phyloP scores from a whole-genome alignment of 2,113 vertebrate species.

The Panthera uncia region DNA sequence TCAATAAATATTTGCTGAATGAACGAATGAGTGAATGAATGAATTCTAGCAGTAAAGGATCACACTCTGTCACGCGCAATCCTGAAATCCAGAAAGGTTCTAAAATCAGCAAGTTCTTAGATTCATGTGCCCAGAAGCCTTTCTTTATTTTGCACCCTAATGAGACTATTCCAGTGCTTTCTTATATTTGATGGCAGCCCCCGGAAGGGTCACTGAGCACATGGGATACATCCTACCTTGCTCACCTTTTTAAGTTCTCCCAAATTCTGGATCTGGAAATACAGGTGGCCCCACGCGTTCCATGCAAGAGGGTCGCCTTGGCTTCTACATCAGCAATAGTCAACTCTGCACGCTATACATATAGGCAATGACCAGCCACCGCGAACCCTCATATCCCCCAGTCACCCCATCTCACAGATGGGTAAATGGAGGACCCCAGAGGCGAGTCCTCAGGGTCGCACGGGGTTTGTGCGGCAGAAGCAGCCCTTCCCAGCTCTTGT shows the following conservation, averaged over 20 bases:
- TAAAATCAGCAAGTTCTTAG: neutral
- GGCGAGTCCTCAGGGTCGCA: neutral
- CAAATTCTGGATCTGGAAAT: neutral
- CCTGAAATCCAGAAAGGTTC: neutral
- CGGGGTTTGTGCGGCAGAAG: neutral
- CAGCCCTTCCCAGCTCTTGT: neutral
- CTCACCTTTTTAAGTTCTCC: neutral
- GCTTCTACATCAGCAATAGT: too few relatives aligned
- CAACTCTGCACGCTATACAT: neutral
- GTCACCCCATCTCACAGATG: neutral
- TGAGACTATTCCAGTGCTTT: neutral
- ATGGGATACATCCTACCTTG: neutral
- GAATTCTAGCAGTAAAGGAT: neutral
- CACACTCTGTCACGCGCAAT: neutral
- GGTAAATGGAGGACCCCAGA: neutral
- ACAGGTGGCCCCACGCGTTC: neutral
- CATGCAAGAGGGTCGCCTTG: neutral
- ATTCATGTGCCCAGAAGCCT: neutral
- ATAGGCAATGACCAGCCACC: neutral
- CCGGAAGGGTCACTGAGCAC: accelerated
- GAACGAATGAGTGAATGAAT: neutral
- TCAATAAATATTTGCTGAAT: neutral
- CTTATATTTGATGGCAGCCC: too few relatives aligned
- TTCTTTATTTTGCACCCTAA: neutral
- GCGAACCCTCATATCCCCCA: neutral